A percentile compares a stretch with the other conserved stretches of the same genome.
Evolutionary conservation across 2,797 vertebrate species (phyloP).

Genomic region (Simalia tracyae): DNA sequence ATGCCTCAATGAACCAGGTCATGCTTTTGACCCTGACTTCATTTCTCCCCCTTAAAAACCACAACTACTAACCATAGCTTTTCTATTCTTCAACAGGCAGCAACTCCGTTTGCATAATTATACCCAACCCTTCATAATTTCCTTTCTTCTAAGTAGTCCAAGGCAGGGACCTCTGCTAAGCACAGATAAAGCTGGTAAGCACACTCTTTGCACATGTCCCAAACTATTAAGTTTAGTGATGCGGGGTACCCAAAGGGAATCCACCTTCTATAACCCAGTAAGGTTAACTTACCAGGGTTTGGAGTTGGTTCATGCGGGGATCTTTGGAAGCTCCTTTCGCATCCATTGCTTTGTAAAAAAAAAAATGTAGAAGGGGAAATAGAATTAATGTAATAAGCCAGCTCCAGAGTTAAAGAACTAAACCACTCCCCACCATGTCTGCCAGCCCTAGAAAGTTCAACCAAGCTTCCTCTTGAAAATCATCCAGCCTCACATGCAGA

Average conservation of each 20-base stretch:
- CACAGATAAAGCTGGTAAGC: neutral
- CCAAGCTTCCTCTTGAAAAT: constrained; percentile 49
- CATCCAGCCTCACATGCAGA: constrained; percentile 35
- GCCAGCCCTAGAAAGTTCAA: constrained; percentile 16
- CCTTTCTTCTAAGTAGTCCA: neutral
- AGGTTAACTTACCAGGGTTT: constrained; percentile 81
- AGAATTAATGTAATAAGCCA: constrained; percentile 24
- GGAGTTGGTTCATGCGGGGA: constrained; percentile 68
- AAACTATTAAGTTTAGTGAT: neutral
- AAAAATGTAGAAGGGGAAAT: neutral
- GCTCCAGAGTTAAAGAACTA: constrained; percentile 39
- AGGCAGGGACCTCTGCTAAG: neutral
- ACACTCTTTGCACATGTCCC: neutral
- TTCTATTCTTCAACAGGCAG: neutral
- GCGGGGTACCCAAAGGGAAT: neutral
- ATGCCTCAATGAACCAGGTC: neutral
- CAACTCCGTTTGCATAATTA: neutral
- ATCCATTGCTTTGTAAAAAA: constrained; percentile 79
- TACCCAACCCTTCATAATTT: neutral
- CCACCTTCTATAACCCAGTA: neutral
- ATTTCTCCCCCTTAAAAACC: fast-evolving
- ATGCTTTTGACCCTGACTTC: neutral
- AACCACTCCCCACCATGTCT: constrained; percentile 13
- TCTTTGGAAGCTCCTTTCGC: constrained; percentile 77
- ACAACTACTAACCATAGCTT: neutral